phyloP scores from a whole-genome alignment of 2,888 invertebrate species.

The Miltochrista miniata region DNA sequence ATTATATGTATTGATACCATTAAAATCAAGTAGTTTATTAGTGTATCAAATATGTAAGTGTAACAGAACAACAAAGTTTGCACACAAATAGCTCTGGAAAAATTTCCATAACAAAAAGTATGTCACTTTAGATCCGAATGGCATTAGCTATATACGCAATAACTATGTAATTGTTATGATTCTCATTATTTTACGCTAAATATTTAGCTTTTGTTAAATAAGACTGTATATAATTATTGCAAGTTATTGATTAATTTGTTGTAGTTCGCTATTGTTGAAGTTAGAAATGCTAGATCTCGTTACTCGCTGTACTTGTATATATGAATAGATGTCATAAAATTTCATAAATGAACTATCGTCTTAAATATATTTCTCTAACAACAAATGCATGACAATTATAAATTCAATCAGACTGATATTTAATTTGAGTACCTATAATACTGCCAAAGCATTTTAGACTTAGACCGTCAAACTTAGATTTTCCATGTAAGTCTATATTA shows the following conservation, averaged over 20 bases:
- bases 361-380: slow-evolving; percentile 14
- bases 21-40: slow-evolving; percentile 20
- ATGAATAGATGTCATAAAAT: background rate
- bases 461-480: slow-evolving; percentile 35
- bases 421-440: slow-evolving; percentile 64
- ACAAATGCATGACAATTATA: slow-evolving; percentile 37
- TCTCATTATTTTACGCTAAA: slow-evolving; percentile 42
- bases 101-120: slow-evolving; percentile 6
- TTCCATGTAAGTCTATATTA: background rate
- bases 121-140: slow-evolving; percentile 21
- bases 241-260: slow-evolving; percentile 45
- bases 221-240: slow-evolving; percentile 66
- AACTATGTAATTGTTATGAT: slow-evolving; percentile 27
- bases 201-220: slow-evolving; percentile 63
- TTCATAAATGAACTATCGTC: background rate
- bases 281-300: slow-evolving; percentile 80
- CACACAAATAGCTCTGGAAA: too few species aligned
- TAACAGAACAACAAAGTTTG: background rate
- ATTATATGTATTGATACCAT: slow-evolving; percentile 17
- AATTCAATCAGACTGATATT: slow-evolving; percentile 60
- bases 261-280: slow-evolving; percentile 54
- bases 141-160: slow-evolving; percentile 28
- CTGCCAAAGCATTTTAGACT: slow-evolving; percentile 77
- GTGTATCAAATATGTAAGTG: slow-evolving; percentile 31
- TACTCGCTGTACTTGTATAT: slow-evolving; percentile 54